These are phyloP conservation scores for Celastrina argiolus DNA, from an alignment of 2,888 invertebrate genomes.

Conservation along the genomic window DNA sequence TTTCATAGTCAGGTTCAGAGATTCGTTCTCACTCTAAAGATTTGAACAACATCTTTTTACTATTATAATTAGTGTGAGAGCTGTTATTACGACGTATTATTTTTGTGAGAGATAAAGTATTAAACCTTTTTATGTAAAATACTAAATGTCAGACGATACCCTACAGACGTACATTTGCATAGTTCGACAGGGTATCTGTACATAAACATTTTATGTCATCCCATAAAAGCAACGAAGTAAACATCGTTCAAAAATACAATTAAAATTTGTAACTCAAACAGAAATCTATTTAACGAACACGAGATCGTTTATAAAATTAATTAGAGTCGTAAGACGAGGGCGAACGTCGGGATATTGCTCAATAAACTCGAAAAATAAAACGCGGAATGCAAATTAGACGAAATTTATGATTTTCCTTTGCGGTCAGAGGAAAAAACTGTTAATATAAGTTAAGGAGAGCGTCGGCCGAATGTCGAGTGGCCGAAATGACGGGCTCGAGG, in stretches of 20 bases:
- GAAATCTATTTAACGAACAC: slow-evolving; percentile 9
- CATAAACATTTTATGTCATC: background rate
- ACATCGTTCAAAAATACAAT: slow-evolving; percentile 9
- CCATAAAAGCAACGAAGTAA: background rate
- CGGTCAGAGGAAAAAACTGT: slow-evolving; percentile 54
- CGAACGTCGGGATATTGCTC: slow-evolving; percentile 44
- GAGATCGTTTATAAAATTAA: slow-evolving; percentile 34
- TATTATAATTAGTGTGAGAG: no score
- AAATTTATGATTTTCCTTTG: slow-evolving; percentile 66
- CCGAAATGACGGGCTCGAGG: slow-evolving; percentile 31
- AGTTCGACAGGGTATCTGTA: background rate
- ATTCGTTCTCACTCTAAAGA: no score
- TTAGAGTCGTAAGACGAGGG: slow-evolving; percentile 36
- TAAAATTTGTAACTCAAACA: slow-evolving; percentile 23
- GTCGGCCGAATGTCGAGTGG: slow-evolving; percentile 30
- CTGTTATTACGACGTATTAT: no score
- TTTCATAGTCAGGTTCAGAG: no score
- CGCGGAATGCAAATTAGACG: slow-evolving; percentile 66
- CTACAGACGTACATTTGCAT: background rate
- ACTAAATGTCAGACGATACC: background rate
- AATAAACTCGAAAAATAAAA: slow-evolving; percentile 52
- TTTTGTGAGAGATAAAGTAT: no score
- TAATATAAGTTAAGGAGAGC: slow-evolving; percentile 58
- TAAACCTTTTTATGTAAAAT: no score
- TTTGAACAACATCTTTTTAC: no score